These are phyloP conservation scores for Aphelocoma californica DNA, from an alignment of 2,797 vertebrate species.

Conservation along the genomic window DNA sequence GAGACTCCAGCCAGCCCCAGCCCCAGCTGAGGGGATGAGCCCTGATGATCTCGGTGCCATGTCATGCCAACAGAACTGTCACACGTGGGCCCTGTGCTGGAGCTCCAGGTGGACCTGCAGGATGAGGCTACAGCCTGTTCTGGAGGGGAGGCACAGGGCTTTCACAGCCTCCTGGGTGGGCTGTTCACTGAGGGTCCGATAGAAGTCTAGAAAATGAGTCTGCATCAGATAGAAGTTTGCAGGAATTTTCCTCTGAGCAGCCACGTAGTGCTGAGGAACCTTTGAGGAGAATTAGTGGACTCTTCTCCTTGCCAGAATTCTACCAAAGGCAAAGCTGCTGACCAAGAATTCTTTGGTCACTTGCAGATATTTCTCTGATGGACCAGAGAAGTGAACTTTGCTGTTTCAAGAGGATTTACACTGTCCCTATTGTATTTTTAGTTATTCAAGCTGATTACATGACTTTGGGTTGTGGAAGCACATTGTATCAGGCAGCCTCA, in stretches of 20 bases:
- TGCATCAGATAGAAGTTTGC: neutral
- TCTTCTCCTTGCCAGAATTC: neutral
- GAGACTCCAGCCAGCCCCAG: neutral
- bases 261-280: rapidly evolving
- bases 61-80: neutral
- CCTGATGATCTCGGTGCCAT: neutral
- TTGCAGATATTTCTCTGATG: neutral
- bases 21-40: neutral
- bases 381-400: conserved; percentile 1
- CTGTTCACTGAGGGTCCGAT: neutral
- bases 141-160: neutral
- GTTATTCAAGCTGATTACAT: conserved; percentile 54
- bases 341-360: neutral
- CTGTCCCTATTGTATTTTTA: conserved; percentile 8
- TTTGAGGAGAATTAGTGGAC: neutral
- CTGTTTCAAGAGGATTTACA: conserved; percentile 22
- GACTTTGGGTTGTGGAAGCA: conserved; percentile 49
- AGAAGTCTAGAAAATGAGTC: neutral
- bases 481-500: neutral
- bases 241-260: neutral
- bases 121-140: too few relatives aligned
- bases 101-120: neutral
- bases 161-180: neutral
- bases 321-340: neutral
- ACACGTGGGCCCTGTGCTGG: neutral